Conservation (phyloP, 1,140 invertebrate species). For the Acyrthosiphon pisum region DNA sequence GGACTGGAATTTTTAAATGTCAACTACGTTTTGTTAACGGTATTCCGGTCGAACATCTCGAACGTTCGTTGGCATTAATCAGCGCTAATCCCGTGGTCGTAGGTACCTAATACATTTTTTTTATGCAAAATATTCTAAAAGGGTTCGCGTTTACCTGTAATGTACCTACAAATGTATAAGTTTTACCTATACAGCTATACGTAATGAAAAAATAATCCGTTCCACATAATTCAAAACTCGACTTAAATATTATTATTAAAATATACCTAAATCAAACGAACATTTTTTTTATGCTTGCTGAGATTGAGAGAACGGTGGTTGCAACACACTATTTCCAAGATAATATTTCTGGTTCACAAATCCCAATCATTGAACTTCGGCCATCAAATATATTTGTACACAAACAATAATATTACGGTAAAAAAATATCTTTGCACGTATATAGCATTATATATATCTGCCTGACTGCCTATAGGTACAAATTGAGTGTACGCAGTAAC, state of each 20-base stretch:
- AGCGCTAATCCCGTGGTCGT: background rate
- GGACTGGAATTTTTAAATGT: no score
- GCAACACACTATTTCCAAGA: no score
- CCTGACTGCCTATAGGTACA: no score
- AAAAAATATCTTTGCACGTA: no score
- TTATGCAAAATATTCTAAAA: background rate
- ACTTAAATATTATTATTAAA: constrained; percentile 1
- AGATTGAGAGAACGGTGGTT: no score
- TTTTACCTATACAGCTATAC: background rate
- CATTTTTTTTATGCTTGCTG: background rate
- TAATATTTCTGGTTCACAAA: no score
- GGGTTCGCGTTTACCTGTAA: background rate
- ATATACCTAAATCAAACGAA: background rate
- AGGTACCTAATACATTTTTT: background rate
- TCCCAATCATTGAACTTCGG: no score
- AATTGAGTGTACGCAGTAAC: no score
- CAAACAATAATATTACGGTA: no score
- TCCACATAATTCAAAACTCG: background rate
- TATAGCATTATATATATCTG: no score
- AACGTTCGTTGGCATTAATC: background rate
- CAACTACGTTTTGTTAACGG: background rate
- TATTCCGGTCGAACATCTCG: background rate
- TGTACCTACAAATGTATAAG: background rate
- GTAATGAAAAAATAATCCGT: background rate
- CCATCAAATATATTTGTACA: no score